Conservation (phyloP, 2,113 vertebrate species). For the Mesocricetus auratus region DNA sequence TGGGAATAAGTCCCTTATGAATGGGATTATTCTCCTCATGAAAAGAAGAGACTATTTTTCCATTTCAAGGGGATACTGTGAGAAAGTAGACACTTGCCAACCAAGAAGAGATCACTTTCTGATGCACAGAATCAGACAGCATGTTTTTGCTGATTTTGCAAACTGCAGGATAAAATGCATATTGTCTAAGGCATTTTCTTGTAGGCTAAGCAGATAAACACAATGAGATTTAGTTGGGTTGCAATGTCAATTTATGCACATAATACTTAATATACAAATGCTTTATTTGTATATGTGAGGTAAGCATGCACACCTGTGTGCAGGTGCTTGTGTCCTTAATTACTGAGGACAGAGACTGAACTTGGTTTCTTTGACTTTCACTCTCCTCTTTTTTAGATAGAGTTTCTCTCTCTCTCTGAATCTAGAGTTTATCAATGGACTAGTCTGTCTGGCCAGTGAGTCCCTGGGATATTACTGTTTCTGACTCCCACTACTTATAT, state of each 20-base stretch:
- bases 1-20: background rate
- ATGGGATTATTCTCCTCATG: background rate
- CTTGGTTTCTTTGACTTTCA: background rate
- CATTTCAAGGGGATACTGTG: accelerated
- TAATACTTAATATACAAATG: background rate
- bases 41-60: background rate
- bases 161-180: background rate
- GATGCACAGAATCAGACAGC: background rate
- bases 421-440: background rate
- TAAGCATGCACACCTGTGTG: background rate
- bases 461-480: background rate
- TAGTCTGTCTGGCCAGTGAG: background rate
- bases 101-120: background rate
- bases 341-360: background rate
- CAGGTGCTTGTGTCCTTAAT: background rate
- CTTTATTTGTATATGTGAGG: background rate
- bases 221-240: background rate
- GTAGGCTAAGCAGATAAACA: background rate
- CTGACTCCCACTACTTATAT: background rate
- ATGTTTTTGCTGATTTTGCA: background rate
- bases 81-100: background rate
- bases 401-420: background rate
- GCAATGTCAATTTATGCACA: background rate
- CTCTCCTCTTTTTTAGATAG: background rate
- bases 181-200: background rate